These are phyloP conservation scores for Scolopax mira DNA, from an alignment of 2,113 vertebrate genomes.

Conservation along the genomic window DNA sequence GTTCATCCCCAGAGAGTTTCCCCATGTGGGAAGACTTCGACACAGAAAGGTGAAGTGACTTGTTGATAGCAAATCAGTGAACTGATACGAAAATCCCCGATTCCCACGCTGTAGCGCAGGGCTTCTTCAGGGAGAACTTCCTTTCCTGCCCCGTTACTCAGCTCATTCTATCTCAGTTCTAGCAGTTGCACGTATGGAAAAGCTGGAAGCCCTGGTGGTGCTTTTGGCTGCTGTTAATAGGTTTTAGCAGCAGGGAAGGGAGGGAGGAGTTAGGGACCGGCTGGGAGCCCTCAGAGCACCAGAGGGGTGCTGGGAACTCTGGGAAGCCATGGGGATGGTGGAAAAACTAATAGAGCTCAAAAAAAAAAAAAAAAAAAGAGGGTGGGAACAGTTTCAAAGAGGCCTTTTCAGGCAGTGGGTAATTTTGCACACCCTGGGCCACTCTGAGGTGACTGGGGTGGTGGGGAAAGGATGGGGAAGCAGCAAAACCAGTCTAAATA, in stretches of 20 bases:
- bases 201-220: neutral
- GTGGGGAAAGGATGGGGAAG: neutral
- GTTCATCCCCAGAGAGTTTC: neutral
- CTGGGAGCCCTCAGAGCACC: neutral
- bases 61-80: neutral
- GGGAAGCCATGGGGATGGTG: neutral
- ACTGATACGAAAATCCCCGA: neutral
- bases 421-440: neutral
- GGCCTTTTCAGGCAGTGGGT: neutral
- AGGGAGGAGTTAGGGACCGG: neutral
- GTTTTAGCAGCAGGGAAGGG: neutral
- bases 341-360: neutral
- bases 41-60: neutral
- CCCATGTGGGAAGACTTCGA: neutral
- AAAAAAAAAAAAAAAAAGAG: no score
- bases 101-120: neutral
- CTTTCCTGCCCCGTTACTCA: neutral
- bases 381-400: neutral
- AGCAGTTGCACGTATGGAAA: rapidly evolving
- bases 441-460: neutral
- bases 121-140: neutral
- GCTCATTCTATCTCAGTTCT: neutral
- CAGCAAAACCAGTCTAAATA: neutral
- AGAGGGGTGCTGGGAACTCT: neutral
- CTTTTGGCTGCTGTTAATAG: neutral